Evolutionary conservation across 2,113 vertebrate species (phyloP), one percentile per base, ranked within the genome.

Genomic region (Melanerpes formicivorus): DNA sequence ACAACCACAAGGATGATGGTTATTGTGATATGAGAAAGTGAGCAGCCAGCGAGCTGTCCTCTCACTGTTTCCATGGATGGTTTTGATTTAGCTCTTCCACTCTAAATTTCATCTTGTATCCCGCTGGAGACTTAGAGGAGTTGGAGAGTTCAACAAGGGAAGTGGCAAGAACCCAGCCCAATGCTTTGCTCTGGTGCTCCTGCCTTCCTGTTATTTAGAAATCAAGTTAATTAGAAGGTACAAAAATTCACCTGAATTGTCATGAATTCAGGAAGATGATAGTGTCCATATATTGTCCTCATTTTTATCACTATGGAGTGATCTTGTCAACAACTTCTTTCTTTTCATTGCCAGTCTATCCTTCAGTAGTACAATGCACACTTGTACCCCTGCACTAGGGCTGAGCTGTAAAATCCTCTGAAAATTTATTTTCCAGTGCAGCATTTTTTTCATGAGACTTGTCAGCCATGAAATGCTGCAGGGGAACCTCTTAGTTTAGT

Each of bases 311-410:
- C 82, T 40, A 59, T 27, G 18, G n/a, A 78, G 30, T 21, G 48
- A 72, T n/a, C 79, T 70, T 27, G 42, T 46, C 81, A 70, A 15
- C 63, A 74, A n/a, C 60, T 54, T 55, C 8, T 4, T 5, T 30
- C 18, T 22, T 32, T 83, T 50, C 10, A 44, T 12, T 64, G 37
- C 56, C 60, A 14, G 56, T 3, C 64, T 25, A 6, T 10, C 70
- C 32, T 72, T 6, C 0, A 0, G 46, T 10, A 67, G 66, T 0
- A 0, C 0, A 29, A 27, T 5, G 30, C 0, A 0, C 29, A 4
- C 37, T 42, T 0, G 0, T 2, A 37, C 29, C 26, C 50, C 50
- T 23, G 50, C 22, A 23, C 22, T 52, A 12, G 50, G 50, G 50
- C 77, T 29, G 50, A 70, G 52, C 75, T 46, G 5, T 6, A 25